Conservation (phyloP, 2,888 invertebrate species). For the Rhorus exstirpatorius region DNA sequence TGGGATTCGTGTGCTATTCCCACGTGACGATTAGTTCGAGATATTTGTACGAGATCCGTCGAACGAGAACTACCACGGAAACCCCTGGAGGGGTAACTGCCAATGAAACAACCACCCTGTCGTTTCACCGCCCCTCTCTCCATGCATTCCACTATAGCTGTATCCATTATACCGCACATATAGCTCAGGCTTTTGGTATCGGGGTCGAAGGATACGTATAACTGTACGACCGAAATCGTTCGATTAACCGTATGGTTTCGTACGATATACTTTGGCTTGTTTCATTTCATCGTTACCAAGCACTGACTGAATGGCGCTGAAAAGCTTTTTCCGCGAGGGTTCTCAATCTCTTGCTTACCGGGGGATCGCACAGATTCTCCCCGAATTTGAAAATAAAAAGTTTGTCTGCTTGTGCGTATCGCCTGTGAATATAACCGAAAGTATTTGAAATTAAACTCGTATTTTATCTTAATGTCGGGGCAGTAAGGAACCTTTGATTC, state of each 20-base stretch:
- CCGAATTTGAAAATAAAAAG: neutral
- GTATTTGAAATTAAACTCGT: too few species aligned
- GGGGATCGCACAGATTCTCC: neutral
- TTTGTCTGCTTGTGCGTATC: too few species aligned
- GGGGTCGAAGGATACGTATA: slow-evolving; percentile 72
- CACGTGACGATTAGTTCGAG: slow-evolving; percentile 71
- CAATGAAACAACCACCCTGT: slow-evolving; percentile 78
- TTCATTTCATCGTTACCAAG: slow-evolving; percentile 66
- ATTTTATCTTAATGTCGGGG: too few species aligned
- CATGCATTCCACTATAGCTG: slow-evolving; percentile 16
- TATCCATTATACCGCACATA: slow-evolving; percentile 7
- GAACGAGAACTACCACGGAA: slow-evolving; percentile 73
- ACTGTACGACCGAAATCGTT: slow-evolving; percentile 72
- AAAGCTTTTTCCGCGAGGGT: slow-evolving; percentile 73
- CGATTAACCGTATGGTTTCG: slow-evolving; percentile 79
- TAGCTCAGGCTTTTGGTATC: slow-evolving; percentile 21
- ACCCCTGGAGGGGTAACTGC: slow-evolving; percentile 77
- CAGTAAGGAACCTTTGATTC: too few species aligned
- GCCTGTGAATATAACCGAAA: too few species aligned
- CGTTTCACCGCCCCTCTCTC: slow-evolving; percentile 73
- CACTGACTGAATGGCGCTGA: slow-evolving; percentile 46
- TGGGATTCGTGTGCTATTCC: slow-evolving; percentile 61
- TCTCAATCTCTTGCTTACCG: slow-evolving; percentile 70
- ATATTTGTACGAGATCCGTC: slow-evolving; percentile 74
- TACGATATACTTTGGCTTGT: slow-evolving; percentile 50